Base-by-base conservation (phyloP, 2,797 vertebrate species). In the Rhinichthys osculus region DNA sequence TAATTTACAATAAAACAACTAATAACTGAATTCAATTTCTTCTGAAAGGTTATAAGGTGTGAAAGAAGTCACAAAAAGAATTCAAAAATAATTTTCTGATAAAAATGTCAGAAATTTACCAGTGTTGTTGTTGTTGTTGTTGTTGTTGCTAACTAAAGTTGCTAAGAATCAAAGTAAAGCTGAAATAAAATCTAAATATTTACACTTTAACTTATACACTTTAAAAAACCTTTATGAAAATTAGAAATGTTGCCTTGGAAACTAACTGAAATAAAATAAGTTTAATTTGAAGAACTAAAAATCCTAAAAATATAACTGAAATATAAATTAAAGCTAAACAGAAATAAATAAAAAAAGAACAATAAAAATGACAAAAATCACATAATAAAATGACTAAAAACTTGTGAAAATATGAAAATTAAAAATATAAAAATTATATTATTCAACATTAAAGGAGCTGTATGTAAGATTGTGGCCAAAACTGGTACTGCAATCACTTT, bases 1-100 rank as follows among this genome's bases (percentile, higher is more conserved):
- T n/a, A 44, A 82, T 74, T 74, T 64, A 74, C 42, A 50, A 66
- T 44, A 27, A 73, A 83, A 73, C 19, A 47, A 50, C 40, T 59
- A 64, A 74, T 44, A 64, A 72, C 52, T 35, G 27, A 59, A 44
- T 38, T 33, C 1, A 17, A 83, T 83, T 19, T 64, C 40, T 38
- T 47, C 42, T 44, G 19, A 66, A 66, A 38, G 42, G n/a, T 23
- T 27, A 42, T 13, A 38, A 9, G 16, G 5, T 42, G 14, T 52
- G 33, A 81, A n/a, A 70, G 33, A 54, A 33, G 4, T 54, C 14
- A 70, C 23, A 54, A 81, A 47, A 14, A 47, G 0, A 47, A 47
- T 57, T 9, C 23, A 54, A 81, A 47, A 14, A 47, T 0, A 47
- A 47, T 57, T 9, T 57, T 57, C 3, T 57, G 54, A 57, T 57